Percentiles rank a stretch among this genome's conserved stretches.
These are phyloP conservation scores for Lithophane leautieri DNA, from an alignment of 2,888 invertebrate genomes.

Conservation along the genomic window DNA sequence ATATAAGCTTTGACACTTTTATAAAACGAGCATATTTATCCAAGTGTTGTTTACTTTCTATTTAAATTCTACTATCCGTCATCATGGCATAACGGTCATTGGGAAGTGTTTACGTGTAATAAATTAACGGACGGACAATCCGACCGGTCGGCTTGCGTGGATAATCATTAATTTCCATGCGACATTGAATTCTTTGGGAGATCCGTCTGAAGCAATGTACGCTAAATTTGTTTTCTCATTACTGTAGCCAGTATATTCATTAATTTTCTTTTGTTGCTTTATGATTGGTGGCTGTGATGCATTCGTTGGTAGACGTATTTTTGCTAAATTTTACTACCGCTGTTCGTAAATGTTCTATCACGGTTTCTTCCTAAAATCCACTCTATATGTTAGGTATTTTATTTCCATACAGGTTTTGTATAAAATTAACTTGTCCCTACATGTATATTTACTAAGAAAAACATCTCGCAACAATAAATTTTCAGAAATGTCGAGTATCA, in stretches of 20 bases:
- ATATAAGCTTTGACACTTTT: slow-evolving; percentile 65
- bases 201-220: slow-evolving; percentile 55
- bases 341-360: slow-evolving; percentile 28
- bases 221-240: slow-evolving; percentile 67
- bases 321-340: slow-evolving; percentile 32
- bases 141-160: slow-evolving; percentile 52
- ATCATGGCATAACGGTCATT: slow-evolving; percentile 65
- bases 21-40: slow-evolving; percentile 66
- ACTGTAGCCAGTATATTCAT: slow-evolving; percentile 56
- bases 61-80: slow-evolving; percentile 69
- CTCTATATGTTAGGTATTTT: not conserved
- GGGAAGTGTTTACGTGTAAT: slow-evolving; percentile 66
- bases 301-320: slow-evolving; percentile 31
- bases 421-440: slow-evolving; percentile 23
- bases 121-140: slow-evolving; percentile 65
- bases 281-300: slow-evolving; percentile 18
- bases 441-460: slow-evolving; percentile 41
- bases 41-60: slow-evolving; percentile 67
- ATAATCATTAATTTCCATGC: slow-evolving; percentile 69
- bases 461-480: slow-evolving; percentile 40
- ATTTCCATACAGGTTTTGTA: slow-evolving; percentile 16
- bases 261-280: slow-evolving; percentile 49
- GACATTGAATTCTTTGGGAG: slow-evolving; percentile 64
- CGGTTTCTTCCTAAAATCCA: slow-evolving; percentile 2
- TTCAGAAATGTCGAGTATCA: slow-evolving; percentile 43